Evolutionary conservation across 2,888 invertebrate genomes (phyloP).

Genomic region (Acleris emargana): DNA sequence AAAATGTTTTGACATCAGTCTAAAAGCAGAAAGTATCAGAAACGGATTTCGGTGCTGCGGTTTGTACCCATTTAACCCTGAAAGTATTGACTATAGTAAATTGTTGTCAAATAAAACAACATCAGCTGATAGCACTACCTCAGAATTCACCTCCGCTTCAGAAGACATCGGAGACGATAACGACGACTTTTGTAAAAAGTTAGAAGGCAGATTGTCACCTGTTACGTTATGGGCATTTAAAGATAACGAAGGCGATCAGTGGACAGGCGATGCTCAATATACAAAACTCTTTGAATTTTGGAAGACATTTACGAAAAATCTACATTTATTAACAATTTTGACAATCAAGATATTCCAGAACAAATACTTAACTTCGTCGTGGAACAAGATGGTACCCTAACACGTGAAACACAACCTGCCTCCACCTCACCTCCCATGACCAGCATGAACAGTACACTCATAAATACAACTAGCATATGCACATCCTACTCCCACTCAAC

Average conservation of each 20-base stretch:
- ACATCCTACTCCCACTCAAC: neutral
- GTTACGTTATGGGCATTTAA: neutral
- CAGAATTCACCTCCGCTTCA: neutral
- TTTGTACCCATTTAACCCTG: conserved; percentile 22
- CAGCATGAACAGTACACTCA: neutral
- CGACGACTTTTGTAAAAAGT: neutral
- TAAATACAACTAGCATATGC: neutral
- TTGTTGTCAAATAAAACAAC: neutral
- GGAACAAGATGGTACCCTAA: neutral
- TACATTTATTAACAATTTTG: neutral
- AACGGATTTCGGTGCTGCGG: conserved; percentile 34
- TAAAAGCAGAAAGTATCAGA: conserved; percentile 38
- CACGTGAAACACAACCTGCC: neutral
- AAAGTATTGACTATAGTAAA: neutral
- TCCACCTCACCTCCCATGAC: neutral
- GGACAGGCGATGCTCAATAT: neutral
- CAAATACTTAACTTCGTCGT: neutral
- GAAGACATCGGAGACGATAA: neutral
- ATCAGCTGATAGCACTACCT: neutral
- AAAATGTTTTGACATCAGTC: conserved; percentile 40
- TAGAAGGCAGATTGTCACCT: neutral
- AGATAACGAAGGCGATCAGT: conserved; percentile 1
- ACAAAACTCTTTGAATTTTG: neutral
- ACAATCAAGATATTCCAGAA: neutral
- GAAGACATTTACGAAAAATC: neutral